Evolutionary conservation across 2,113 vertebrate species (phyloP).

Genomic region (Pedetes capensis): DNA sequence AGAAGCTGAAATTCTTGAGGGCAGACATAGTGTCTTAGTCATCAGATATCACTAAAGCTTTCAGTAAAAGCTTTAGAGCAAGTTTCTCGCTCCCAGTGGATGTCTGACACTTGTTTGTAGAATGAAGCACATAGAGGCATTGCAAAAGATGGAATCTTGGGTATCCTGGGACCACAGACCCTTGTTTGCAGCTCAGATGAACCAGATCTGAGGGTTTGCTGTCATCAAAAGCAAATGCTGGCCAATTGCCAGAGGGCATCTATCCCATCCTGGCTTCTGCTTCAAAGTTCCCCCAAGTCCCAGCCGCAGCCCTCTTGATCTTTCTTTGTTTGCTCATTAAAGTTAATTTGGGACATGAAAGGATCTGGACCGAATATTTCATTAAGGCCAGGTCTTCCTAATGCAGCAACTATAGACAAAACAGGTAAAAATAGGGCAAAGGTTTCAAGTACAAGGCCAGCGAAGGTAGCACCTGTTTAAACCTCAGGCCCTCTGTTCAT

Average conservation of each 20-base stretch:
- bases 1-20: not conserved
- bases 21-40: not conserved
- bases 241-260: constrained; percentile 65
- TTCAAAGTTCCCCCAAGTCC: constrained; percentile 70
- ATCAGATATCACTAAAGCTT: not conserved
- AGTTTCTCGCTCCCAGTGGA: not conserved
- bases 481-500: not conserved
- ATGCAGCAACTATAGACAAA: constrained; percentile 26
- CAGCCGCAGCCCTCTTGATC: constrained; percentile 63
- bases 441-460: not conserved
- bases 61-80: not conserved
- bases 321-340: constrained; percentile 76
- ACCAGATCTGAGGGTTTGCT: constrained; percentile 65
- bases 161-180: not conserved
- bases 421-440: constrained; percentile 10
- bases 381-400: constrained; percentile 45
- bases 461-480: not conserved
- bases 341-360: constrained; percentile 77
- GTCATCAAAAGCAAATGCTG: constrained; percentile 72
- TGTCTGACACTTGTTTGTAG: not conserved
- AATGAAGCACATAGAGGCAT: not conserved
- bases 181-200: constrained; percentile 59
- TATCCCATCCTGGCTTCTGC: constrained; percentile 69
- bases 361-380: constrained; percentile 53
- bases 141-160: constrained; percentile 57